A percentile compares a stretch with the other conserved stretches of the same genome.
These are phyloP conservation scores for Barypeithes pellucidus DNA, from an alignment of 2,888 invertebrate genomes.

Conservation along the genomic window DNA sequence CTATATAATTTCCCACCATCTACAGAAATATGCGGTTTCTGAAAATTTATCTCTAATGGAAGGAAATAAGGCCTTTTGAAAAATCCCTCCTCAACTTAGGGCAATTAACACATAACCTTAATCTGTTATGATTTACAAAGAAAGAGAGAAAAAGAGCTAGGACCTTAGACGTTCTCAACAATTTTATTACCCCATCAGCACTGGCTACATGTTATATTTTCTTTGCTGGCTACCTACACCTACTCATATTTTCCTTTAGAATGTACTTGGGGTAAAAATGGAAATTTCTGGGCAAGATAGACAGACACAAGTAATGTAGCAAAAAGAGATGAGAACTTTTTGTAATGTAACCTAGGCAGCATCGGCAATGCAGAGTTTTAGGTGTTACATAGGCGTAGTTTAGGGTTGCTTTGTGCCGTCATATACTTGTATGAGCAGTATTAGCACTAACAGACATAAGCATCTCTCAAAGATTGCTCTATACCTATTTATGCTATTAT, in stretches of 20 bases:
- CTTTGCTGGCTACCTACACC: too few relatives aligned
- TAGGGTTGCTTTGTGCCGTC: too few relatives aligned
- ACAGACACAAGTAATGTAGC: neutral
- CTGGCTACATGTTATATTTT: too few relatives aligned
- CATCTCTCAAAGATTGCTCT: too few relatives aligned
- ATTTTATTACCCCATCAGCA: constrained; percentile 29
- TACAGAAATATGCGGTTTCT: too few relatives aligned
- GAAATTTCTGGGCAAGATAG: neutral
- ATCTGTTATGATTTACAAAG: constrained; percentile 12
- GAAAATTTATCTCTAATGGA: too few relatives aligned
- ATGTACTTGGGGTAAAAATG: neutral
- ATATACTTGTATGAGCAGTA: too few relatives aligned
- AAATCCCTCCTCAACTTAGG: neutral
- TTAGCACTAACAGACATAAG: too few relatives aligned
- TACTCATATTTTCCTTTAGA: constrained; percentile 3
- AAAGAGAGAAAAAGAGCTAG: neutral
- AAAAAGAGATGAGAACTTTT: neutral
- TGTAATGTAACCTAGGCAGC: neutral
- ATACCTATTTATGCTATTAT: too few relatives aligned
- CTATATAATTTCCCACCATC: too few relatives aligned
- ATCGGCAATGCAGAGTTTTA: constrained; percentile 5
- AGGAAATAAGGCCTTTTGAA: too few relatives aligned
- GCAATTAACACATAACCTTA: constrained; percentile 24
- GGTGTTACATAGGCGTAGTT: neutral
- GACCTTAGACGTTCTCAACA: constrained; percentile 29